A percentile compares a stretch with the other conserved stretches of the same genome.
Evolutionary conservation across 2,797 vertebrate genomes (phyloP).

Genomic region (Varecia variegata): DNA sequence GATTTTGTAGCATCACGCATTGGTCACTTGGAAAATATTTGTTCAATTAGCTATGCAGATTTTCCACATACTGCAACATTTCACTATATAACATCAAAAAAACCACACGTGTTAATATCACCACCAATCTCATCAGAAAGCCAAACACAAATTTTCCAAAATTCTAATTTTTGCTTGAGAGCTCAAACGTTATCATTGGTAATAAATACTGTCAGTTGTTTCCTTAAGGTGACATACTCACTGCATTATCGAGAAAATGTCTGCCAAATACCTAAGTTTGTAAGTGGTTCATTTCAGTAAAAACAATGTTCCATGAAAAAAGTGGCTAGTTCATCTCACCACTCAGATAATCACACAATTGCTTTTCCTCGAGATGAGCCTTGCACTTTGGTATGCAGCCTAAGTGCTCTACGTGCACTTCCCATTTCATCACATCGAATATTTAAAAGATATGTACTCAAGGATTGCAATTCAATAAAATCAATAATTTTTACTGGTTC

Average conservation of each 20-base stretch:
- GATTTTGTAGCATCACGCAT: not conserved
- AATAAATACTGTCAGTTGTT: not conserved
- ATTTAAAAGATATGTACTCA: not conserved
- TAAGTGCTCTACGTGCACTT: not conserved
- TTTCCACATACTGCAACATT: not conserved
- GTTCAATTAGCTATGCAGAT: not conserved
- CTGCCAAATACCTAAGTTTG: not conserved
- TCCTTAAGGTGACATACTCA: not conserved
- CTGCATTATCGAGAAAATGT: not conserved
- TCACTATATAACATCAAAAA: not conserved
- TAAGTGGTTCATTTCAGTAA: not conserved
- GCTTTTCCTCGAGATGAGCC: not conserved
- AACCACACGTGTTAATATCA: rapidly evolving
- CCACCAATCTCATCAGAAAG: not conserved
- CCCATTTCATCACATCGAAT: not conserved
- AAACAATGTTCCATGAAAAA: not conserved
- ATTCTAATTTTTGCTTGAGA: not conserved
- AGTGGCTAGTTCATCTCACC: not conserved
- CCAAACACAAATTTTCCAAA: not conserved
- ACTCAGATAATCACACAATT: not conserved
- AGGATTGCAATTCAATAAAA: not conserved
- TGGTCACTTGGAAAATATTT: not conserved
- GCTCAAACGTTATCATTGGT: not conserved
- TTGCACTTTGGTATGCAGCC: rapidly evolving
- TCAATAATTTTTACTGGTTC: not conserved